Percentiles rank a stretch among this genome's conserved stretches.
Evolutionary conservation across 1,140 invertebrate species (phyloP).

Genomic region (Heliconius himera): DNA sequence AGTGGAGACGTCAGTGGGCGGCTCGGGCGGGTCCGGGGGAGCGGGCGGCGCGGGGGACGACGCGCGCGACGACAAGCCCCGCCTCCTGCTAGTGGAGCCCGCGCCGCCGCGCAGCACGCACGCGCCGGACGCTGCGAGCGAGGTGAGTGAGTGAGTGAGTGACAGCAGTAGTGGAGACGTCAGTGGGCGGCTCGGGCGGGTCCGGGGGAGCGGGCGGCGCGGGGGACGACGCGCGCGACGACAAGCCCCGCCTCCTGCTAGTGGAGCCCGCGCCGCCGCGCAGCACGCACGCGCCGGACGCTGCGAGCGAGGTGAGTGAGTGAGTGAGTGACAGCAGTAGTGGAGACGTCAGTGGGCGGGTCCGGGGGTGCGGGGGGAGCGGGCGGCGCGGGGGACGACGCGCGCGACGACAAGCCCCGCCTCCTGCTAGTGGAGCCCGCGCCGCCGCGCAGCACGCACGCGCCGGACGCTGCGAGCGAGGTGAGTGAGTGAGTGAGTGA

Average conservation of each 20-base stretch:
- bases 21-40: constrained; percentile 42
- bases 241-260: constrained; percentile 60
- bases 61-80: constrained; percentile 53
- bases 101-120: constrained; percentile 54
- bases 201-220: not conserved
- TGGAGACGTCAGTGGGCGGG: constrained; percentile 37
- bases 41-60: constrained; percentile 40
- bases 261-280: constrained; percentile 68
- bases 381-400: constrained; percentile 29
- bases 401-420: constrained; percentile 65
- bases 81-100: constrained; percentile 62
- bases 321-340: too few relatives aligned
- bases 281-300: constrained; percentile 27
- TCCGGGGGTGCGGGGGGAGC: constrained; percentile 39
- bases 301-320: constrained; percentile 37
- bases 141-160: too few relatives aligned
- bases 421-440: constrained; percentile 65
- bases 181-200: constrained; percentile 53
- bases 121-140: too few relatives aligned
- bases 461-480: too few relatives aligned
- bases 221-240: constrained; percentile 45
- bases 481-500: too few relatives aligned
- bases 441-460: constrained; percentile 50
- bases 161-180: too few relatives aligned
- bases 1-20: constrained; percentile 32